These are phyloP conservation scores for Sclerurus mexicanus DNA, from an alignment of 2,113 vertebrate genomes.

Conservation along the genomic window DNA sequence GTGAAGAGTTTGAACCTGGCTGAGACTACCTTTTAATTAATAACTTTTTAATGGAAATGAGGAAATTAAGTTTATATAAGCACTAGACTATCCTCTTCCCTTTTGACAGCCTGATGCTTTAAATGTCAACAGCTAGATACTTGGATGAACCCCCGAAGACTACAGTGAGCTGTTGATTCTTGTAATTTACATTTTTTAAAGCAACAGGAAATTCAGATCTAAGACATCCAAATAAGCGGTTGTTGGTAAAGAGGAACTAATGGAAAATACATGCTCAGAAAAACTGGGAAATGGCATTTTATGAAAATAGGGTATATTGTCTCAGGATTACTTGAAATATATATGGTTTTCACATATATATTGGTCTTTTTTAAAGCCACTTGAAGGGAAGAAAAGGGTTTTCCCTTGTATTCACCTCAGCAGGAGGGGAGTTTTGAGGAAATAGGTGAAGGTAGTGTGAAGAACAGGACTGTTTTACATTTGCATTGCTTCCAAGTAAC, in stretches of 20 bases:
- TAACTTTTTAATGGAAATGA: conserved; percentile 1
- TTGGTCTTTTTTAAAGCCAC: neutral
- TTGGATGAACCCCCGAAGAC: neutral
- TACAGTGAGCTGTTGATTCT: neutral
- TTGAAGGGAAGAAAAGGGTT: neutral
- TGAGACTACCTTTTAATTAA: conserved; percentile 28
- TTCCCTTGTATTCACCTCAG: neutral
- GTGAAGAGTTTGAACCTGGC: neutral
- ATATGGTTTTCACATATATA: neutral
- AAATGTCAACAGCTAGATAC: conserved; percentile 17
- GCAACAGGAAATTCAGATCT: neutral
- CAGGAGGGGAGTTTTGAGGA: neutral
- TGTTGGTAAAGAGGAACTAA: neutral
- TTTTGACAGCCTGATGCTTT: neutral
- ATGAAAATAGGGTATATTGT: neutral
- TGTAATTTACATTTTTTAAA: neutral
- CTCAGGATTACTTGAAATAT: neutral
- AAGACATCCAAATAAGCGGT: neutral
- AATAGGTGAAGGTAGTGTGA: neutral
- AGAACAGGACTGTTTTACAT: neutral
- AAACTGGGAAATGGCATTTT: neutral
- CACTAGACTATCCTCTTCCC: neutral
- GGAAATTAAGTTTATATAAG: conserved; percentile 23
- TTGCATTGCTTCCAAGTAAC: neutral
- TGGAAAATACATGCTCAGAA: neutral